phyloP scores from a whole-genome alignment of 64 coral and sea anemone genomes.

The Hydrozoanthus tunicans region DNA sequence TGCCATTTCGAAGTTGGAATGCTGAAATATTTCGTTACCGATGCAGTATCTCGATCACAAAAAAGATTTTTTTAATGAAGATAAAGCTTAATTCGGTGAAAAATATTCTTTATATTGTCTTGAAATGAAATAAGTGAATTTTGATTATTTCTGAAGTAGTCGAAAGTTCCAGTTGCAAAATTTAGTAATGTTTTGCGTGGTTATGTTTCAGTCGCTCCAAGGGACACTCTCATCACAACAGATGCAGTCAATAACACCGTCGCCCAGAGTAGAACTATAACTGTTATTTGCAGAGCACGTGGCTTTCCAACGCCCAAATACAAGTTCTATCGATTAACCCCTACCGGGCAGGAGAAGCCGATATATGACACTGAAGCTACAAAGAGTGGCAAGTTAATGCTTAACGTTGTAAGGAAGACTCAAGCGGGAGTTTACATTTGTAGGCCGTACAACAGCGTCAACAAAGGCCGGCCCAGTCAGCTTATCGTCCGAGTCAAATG shows the following conservation, averaged over 20 bases:
- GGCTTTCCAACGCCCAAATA: slow-evolving; percentile 32
- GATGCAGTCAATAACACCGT: slow-evolving; percentile 39
- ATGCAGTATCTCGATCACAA: too few relatives aligned
- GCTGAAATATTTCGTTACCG: too few relatives aligned
- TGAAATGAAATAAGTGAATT: background rate
- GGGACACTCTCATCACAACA: slow-evolving; percentile 12
- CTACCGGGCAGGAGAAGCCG: background rate
- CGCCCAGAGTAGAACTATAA: background rate
- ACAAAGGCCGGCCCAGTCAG: background rate
- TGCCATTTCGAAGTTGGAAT: too few relatives aligned
- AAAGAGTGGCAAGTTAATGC: slow-evolving; percentile 3
- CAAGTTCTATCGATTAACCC: slow-evolving; percentile 25
- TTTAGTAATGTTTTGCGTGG: background rate
- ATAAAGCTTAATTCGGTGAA: background rate
- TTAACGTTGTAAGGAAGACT: slow-evolving; percentile 11
- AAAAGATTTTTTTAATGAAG: too few relatives aligned
- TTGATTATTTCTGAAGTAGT: background rate
- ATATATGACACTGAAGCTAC: background rate
- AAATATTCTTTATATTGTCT: background rate
- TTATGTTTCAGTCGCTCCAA: slow-evolving; percentile 35
- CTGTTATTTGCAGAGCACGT: slow-evolving; percentile 8
- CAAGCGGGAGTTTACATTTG: slow-evolving; percentile 55
- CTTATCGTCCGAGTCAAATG: slow-evolving; percentile 44
- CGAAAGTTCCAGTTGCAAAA: background rate
- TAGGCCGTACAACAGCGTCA: slow-evolving; percentile 18